Conservation (phyloP, 2,888 invertebrate genomes). For the Pseudococcus longispinus region DNA sequence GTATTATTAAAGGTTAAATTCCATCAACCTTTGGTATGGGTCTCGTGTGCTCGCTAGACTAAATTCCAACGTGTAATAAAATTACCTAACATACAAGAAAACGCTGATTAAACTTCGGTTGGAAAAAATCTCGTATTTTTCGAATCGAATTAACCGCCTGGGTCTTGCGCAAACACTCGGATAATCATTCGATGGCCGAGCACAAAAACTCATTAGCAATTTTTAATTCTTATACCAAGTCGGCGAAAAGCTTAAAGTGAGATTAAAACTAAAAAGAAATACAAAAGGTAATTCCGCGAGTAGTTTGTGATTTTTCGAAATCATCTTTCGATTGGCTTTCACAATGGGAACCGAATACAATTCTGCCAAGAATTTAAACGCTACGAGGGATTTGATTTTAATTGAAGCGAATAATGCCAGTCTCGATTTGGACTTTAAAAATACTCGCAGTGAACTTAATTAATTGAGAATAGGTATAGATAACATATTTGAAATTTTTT, state of each 20-base stretch:
- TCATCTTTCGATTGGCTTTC: not conserved
- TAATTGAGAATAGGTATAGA: slow-evolving; percentile 3
- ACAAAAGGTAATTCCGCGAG: not conserved
- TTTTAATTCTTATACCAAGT: not conserved
- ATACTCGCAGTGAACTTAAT: not conserved
- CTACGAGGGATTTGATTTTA: slow-evolving; percentile 10
- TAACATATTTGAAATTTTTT: not conserved
- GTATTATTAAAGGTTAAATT: not conserved
- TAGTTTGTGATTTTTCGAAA: not conserved
- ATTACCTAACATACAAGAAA: not conserved
- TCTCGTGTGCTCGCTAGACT: not conserved
- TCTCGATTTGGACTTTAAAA: not conserved
- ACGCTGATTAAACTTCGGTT: not conserved
- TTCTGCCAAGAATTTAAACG: not conserved
- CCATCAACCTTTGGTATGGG: not conserved
- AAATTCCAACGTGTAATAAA: not conserved
- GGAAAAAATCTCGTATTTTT: not conserved
- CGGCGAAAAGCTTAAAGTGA: not conserved
- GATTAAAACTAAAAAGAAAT: slow-evolving; percentile 3
- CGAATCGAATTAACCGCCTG: not conserved
- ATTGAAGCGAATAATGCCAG: not conserved
- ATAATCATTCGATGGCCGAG: not conserved
- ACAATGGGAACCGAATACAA: not conserved
- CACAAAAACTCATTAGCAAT: not conserved
- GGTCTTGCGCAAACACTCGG: not conserved